These are phyloP conservation scores for Chelon labrosus DNA, from an alignment of 2,797 vertebrate genomes.

Conservation along the genomic window DNA sequence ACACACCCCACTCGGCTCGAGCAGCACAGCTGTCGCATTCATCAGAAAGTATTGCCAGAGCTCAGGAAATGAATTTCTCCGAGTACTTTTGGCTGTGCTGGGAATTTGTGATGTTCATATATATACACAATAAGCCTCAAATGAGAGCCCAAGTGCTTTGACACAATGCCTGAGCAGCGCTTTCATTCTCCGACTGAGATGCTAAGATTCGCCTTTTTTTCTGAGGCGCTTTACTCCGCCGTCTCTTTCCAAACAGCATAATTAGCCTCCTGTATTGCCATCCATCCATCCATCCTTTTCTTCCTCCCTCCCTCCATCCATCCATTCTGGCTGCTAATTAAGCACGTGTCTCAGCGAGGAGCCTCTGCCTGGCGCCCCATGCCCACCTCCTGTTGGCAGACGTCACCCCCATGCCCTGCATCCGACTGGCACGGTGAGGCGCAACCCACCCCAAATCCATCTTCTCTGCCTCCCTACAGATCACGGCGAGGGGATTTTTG, in stretches of 20 bases:
- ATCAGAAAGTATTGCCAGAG: slow-evolving; percentile 69
- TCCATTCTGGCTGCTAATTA: slow-evolving; percentile 71
- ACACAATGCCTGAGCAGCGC: slow-evolving; percentile 60
- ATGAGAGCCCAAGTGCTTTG: slow-evolving; percentile 69
- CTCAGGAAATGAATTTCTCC: slow-evolving; percentile 77
- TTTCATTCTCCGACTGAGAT: slow-evolving; percentile 58
- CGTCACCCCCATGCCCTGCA: slow-evolving; percentile 76
- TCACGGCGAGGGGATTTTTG: slow-evolving; percentile 89
- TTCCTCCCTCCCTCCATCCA: slow-evolving; percentile 56
- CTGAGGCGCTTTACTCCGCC: slow-evolving; percentile 39
- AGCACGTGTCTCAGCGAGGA: slow-evolving; percentile 58
- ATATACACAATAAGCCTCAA: slow-evolving; percentile 64
- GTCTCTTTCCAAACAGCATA: slow-evolving; percentile 66
- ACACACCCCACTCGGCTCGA: slow-evolving; percentile 50
- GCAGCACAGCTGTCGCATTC: slow-evolving; percentile 77
- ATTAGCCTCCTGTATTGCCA: slow-evolving; percentile 68
- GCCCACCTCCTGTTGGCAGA: slow-evolving; percentile 85
- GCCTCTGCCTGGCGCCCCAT: slow-evolving; percentile 53
- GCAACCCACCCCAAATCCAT: slow-evolving; percentile 81
- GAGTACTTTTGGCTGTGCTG: slow-evolving; percentile 66
- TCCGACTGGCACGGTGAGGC: slow-evolving; percentile 87
- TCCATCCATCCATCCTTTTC: slow-evolving; percentile 51
- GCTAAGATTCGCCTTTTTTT: slow-evolving; percentile 52
- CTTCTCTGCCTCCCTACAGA: slow-evolving; percentile 68
- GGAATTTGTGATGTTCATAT: slow-evolving; percentile 49